Evolutionary conservation across 1,140 invertebrate genomes (phyloP), one percentile per base, ranked within the genome.

Genomic region (Sminthurinus signatus): DNA sequence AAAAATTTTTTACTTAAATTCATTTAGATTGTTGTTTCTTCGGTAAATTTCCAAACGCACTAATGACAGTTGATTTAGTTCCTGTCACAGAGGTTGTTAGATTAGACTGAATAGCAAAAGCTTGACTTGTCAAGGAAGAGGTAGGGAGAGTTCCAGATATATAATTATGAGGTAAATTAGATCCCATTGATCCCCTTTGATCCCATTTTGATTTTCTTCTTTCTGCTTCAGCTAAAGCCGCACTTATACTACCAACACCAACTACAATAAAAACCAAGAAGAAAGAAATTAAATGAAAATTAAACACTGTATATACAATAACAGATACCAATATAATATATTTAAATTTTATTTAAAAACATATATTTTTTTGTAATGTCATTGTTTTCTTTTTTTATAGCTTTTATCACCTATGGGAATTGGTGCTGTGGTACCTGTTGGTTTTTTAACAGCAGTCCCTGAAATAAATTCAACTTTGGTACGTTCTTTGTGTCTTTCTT

Each of bases 171-270:
- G 32, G 32, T 15, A 36, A 25, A 48, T 17, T 55, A 39, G 32
- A 5, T 54, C 8, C 10, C 4, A 54, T 10, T 8, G 54, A 56
- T 1, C 87, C 85, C 14, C 88, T 86, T 75, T 92, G 88, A 78
- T 92, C 90, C 90, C 90, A 93, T 76, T 93, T 93, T 17, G 88
- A 91, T 79, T 91, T 93, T 58, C 89, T 80, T 71, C 85, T 87
- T 65, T 86, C 87, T 1, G 77, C 77, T 50, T 85, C 85, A 59
- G 85, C 86, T 69, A 64, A 48, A 8, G 32, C 28, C 2, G 51
- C 23, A 19, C 17, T 31, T n/a, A 4, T 17, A 21, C 23, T 29
- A 17, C 5, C 32, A 42, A 43, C n/a, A 17, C 5, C 32, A 42
- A 43, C n/a, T 58, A 29, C 17, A 62, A 36, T 36, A 36, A 28